Evolutionary conservation across 2,113 vertebrate genomes (phyloP), one percentile per base, ranked within the genome.

Genomic region (Suncus etruscus): DNA sequence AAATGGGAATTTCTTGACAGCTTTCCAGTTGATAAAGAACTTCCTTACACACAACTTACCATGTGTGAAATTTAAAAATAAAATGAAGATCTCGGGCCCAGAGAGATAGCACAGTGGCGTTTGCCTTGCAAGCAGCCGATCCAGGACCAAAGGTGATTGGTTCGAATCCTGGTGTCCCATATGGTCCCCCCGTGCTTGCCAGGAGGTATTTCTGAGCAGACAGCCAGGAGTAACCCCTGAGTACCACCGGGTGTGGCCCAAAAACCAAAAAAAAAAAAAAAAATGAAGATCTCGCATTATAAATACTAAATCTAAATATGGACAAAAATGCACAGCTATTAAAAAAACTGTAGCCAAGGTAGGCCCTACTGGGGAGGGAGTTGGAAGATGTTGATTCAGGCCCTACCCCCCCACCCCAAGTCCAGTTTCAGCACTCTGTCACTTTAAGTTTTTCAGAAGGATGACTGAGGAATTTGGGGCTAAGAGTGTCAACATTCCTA

Each of bases 231-330:
- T n/a, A n/a, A n/a, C n/a, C n/a, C n/a, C n/a, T n/a, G n/a, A n/a
- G n/a, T n/a, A n/a, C n/a, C n/a, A n/a, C n/a, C n/a, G n/a, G n/a
- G n/a, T n/a, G n/a, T n/a, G n/a, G n/a, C n/a, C n/a, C n/a, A n/a
- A n/a, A n/a, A n/a, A n/a, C n/a, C n/a, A n/a, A n/a, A n/a, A n/a
- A n/a, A n/a, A n/a, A 51, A 54, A 93, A 78, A 75, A 61, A 6
- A 74, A 68, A 84, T 18, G 54, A 91, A 87, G 5, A 4, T 32
- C 69, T 86, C 50, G n/a, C 78, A 79, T 87, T 82, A 72, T 70
- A 94, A 95, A 89, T n/a, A 91, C 15, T 61, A 31, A 85, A 75
- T 58, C 69, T 91, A 95, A 78, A 86, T 61, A 87, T 20, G 45
- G 87, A 68, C 25, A 90, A 70, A 83, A 84, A 39, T 51, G 39